These are phyloP conservation scores for Pampus argenteus DNA, from an alignment of 2,797 vertebrate genomes.

Conservation along the genomic window DNA sequence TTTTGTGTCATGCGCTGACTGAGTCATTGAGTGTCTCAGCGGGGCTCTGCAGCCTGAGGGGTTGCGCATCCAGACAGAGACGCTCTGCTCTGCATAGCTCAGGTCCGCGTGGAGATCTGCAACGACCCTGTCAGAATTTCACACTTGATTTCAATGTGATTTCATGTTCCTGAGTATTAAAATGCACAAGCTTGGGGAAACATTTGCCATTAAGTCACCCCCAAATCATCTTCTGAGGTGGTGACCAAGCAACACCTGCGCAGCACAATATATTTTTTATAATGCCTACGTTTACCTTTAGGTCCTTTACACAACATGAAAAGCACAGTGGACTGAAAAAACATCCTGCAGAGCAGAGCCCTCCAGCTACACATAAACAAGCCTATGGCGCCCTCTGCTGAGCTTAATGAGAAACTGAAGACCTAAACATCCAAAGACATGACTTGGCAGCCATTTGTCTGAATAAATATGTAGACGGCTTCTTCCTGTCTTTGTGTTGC, in stretches of 20 bases:
- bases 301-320: neutral
- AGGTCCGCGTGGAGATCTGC: neutral
- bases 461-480: neutral
- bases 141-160: neutral
- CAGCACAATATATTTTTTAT: neutral
- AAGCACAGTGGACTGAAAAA: neutral
- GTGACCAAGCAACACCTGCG: neutral
- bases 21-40: constrained; percentile 22
- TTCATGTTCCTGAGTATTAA: neutral
- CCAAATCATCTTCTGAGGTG: neutral
- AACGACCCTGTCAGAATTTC: neutral
- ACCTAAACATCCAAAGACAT: constrained; percentile 7
- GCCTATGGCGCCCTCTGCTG: constrained; percentile 74
- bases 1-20: constrained; percentile 9
- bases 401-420: neutral
- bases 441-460: constrained; percentile 15
- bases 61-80: neutral
- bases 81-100: neutral
- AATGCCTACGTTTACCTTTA: neutral
- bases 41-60: constrained; percentile 27
- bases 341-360: neutral
- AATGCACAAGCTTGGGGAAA: neutral
- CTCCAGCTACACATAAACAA: neutral
- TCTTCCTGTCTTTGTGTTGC: neutral
- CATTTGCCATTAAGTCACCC: neutral